A percentile compares a stretch with the other conserved stretches of the same genome.
Evolutionary conservation across 1,140 invertebrate species (phyloP).

Genomic region (Camponotus vicinus): DNA sequence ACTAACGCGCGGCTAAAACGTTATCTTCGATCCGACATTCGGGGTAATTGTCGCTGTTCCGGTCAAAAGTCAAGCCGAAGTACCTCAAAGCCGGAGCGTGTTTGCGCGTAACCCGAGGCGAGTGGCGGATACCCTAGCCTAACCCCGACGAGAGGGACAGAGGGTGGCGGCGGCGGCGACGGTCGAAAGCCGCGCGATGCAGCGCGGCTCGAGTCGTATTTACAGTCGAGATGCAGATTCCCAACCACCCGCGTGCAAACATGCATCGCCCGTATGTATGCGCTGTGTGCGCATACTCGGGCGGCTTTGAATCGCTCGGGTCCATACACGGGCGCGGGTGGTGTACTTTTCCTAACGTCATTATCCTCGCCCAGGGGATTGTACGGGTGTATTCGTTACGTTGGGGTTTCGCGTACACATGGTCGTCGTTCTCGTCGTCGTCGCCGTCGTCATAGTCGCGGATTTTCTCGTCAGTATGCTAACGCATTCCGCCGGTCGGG

Average conservation of each 20-base stretch:
- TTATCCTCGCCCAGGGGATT: slow-evolving; percentile 65
- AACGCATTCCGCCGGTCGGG: slow-evolving; percentile 64
- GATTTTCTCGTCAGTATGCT: slow-evolving; percentile 72
- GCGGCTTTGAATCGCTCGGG: slow-evolving; percentile 26
- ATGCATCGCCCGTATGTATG: slow-evolving; percentile 40
- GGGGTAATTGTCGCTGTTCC: slow-evolving; percentile 58
- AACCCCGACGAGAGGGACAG: slow-evolving; percentile 13
- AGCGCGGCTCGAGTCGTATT: slow-evolving; percentile 58
- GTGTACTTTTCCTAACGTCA: slow-evolving; percentile 76
- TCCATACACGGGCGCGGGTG: not conserved
- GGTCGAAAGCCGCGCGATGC: slow-evolving; percentile 45
- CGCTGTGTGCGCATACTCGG: slow-evolving; percentile 25
- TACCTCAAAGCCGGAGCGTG: slow-evolving; percentile 57
- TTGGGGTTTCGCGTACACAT: slow-evolving; percentile 53
- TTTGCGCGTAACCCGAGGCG: slow-evolving; percentile 61
- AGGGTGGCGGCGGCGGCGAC: not conserved
- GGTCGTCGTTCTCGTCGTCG: slow-evolving; percentile 9
- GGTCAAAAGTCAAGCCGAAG: slow-evolving; percentile 61
- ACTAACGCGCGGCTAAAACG: slow-evolving; percentile 60
- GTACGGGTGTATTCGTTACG: slow-evolving; percentile 72
- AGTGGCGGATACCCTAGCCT: slow-evolving; percentile 44
- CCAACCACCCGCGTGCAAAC: slow-evolving; percentile 54
- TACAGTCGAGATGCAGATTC: slow-evolving; percentile 71
- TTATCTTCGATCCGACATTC: slow-evolving; percentile 61
- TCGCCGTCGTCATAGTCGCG: slow-evolving; percentile 18